Conservation (phyloP, 1,140 invertebrate genomes). For the Megathymus violae region DNA sequence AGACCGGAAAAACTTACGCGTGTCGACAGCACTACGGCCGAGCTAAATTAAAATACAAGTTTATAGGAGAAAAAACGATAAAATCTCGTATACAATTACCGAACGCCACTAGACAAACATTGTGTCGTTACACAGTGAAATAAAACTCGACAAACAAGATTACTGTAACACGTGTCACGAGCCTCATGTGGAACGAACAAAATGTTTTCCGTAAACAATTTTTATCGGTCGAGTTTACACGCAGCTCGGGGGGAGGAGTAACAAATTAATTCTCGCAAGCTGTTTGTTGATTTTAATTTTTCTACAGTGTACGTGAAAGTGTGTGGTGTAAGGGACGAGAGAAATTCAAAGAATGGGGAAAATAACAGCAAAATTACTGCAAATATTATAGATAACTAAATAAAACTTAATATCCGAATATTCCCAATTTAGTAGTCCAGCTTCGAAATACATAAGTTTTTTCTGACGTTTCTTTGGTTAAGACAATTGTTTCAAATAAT, state of each 20-base stretch:
- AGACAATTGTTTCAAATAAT: too few species aligned
- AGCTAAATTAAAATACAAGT: conserved; percentile 1
- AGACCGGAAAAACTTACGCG: too few species aligned
- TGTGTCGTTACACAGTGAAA: conserved; percentile 4
- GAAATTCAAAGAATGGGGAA: background rate
- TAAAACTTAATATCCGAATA: too few species aligned
- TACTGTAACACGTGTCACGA: conserved; percentile 17
- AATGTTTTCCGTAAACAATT: conserved; percentile 31
- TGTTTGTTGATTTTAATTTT: conserved; percentile 38
- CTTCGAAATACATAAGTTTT: too few species aligned
- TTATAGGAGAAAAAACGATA: background rate
- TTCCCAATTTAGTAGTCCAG: too few species aligned
- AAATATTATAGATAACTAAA: too few species aligned
- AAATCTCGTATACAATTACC: conserved; percentile 3
- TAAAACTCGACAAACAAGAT: conserved; percentile 14
- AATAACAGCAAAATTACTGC: background rate
- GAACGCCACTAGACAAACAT: background rate
- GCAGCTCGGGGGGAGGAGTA: conserved; percentile 12
- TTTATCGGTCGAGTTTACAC: conserved; percentile 13
- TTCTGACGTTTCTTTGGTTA: too few species aligned
- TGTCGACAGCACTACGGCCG: background rate
- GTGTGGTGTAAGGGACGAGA: conserved; percentile 1
- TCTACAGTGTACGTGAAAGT: background rate
- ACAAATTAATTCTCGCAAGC: conserved; percentile 32
- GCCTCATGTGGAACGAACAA: conserved; percentile 14